Conservation (phyloP, 2,888 invertebrate genomes). For the Cephus sareptanus region DNA sequence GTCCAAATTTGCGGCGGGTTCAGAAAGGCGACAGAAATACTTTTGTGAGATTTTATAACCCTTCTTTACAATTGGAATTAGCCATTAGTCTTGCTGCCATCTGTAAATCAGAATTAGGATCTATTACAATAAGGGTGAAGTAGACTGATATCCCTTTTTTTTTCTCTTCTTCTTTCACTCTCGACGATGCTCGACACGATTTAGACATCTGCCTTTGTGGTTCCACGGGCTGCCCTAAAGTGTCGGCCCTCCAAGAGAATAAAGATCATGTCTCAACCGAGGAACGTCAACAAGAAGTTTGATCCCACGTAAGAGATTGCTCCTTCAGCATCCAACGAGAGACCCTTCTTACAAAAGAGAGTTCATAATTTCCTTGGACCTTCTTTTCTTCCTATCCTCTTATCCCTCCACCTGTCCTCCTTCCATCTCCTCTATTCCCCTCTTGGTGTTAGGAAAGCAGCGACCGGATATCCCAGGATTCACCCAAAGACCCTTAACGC, state of each 20-base stretch:
- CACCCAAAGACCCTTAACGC: conserved; percentile 40
- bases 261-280: conserved; percentile 50
- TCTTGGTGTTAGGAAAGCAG: conserved; percentile 29
- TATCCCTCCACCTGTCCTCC: not conserved
- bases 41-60: conserved; percentile 3
- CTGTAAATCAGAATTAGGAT: not conserved
- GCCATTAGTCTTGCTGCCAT: not conserved
- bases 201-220: conserved; percentile 14
- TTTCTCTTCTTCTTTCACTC: not conserved
- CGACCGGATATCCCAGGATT: conserved; percentile 27
- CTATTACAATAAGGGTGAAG: not conserved
- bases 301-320: conserved; percentile 41
- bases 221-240: conserved; percentile 40
- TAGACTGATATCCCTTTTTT: not conserved
- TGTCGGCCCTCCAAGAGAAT: conserved; percentile 47
- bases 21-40: conserved; percentile 10
- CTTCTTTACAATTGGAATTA: not conserved
- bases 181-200: not conserved
- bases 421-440: conserved; percentile 15
- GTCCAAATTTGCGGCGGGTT: conserved; percentile 48
- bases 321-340: not conserved
- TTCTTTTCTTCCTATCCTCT: conserved; percentile 11
- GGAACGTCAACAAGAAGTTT: conserved; percentile 41
- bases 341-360: not conserved
- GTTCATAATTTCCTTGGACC: conserved; percentile 1